Evolutionary conservation across 2,113 vertebrate species (phyloP), one percentile per base, ranked within the genome.

Genomic region (Spheniscus mendiculus): DNA sequence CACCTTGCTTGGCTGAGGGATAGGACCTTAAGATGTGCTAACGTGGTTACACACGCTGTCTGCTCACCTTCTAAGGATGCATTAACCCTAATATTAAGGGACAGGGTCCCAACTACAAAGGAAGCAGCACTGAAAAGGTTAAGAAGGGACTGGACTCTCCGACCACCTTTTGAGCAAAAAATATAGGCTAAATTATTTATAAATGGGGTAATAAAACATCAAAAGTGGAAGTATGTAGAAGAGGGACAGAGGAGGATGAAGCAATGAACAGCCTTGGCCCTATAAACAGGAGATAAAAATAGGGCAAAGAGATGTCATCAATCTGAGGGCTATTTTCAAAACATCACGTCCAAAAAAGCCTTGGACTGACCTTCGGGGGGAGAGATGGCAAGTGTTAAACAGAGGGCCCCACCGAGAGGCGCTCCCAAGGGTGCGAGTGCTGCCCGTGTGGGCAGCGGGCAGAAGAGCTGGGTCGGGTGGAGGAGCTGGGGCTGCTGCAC

Each of bases 271-370:
- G n/a, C 45, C 44, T 66, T 78, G 74, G 66, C 15, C 59, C 71
- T 80, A 50, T 36, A 61, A 66, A 90, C 12, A n/a, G 56, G 38
- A 79, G 65, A 90, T 69, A 76, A 97, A 96, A 95, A 93, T 14
- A 95, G 88, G 61, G 49, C 84, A 69, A 90, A 49, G 66, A 52
- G 36, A 30, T 26, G 29, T 42, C 72, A 91, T 89, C 70, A 69
- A 6, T 85, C 80, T 79, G 70, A 89, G 65, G 59, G 36, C 38
- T 73, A 5, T 89, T 92, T 89, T 66, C 72, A 58, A 92, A 93
- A 71, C 45, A 58, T 25, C 40, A n/a, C 4, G 1, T 67, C 14
- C 61, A 49, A 30, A 90, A 71, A 65, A 59, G 45, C 66, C 83
- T 84, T 77, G 50, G n/a, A 15, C 7, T 34, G 70, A 66, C 29